These are phyloP conservation scores for Pogonognathellus flavescens DNA, from an alignment of 1,140 invertebrate genomes.

Conservation along the genomic window DNA sequence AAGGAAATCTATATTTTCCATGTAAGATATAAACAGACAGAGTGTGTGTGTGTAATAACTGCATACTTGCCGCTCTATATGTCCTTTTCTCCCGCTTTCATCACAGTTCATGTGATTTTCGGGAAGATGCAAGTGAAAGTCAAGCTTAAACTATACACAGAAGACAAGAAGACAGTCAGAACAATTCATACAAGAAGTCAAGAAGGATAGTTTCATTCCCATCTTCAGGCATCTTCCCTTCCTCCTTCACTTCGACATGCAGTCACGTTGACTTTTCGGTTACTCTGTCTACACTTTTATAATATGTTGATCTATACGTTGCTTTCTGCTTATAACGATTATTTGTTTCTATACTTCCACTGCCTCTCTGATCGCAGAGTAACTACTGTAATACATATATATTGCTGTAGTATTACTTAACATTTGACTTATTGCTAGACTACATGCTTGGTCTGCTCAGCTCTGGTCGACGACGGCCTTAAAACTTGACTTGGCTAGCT, in stretches of 20 bases:
- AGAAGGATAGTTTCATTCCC: constrained; percentile 35
- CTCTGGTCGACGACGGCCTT: not conserved
- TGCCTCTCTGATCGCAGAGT: not conserved
- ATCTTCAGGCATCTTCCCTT: not conserved
- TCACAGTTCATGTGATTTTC: constrained; percentile 23
- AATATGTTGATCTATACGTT: not conserved
- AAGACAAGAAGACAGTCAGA: constrained; percentile 31
- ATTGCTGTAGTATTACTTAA: constrained; percentile 10
- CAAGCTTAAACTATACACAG: not conserved
- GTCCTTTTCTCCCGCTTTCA: constrained; percentile 6
- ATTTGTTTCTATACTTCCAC: not conserved
- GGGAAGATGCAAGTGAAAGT: constrained; percentile 34
- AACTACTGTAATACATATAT: not conserved
- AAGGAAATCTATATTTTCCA: constrained; percentile 9
- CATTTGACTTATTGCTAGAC: constrained; percentile 34
- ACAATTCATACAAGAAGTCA: constrained; percentile 42
- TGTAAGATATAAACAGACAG: not conserved
- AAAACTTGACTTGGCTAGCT: constrained; percentile 34
- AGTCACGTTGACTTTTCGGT: constrained; percentile 18
- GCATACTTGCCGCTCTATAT: not conserved
- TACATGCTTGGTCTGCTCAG: constrained; percentile 15
- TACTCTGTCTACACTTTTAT: not conserved
- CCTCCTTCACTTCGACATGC: constrained; percentile 26
- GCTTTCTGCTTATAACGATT: not conserved
- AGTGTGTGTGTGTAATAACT: not conserved